phyloP scores from a whole-genome alignment of 1,140 invertebrate species.

The Cydia pomonella region DNA sequence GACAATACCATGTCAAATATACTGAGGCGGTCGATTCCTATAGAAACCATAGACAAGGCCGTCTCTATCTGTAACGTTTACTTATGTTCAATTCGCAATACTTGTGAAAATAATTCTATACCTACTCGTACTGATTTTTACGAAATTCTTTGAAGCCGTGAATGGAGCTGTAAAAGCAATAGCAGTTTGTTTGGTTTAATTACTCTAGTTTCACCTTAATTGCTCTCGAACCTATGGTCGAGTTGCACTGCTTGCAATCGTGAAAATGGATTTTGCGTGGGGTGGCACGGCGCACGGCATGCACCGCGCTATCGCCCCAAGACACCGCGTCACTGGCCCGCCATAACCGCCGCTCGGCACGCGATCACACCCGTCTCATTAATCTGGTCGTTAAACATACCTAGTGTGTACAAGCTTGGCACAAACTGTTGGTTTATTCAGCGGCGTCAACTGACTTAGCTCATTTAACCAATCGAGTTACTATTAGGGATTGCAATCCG shows the following conservation, averaged over 20 bases:
- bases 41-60: too few relatives aligned
- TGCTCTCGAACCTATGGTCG: background rate
- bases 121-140: background rate
- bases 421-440: slow-evolving; percentile 22
- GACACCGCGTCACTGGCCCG: slow-evolving; percentile 18
- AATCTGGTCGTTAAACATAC: slow-evolving; percentile 14
- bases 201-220: slow-evolving; percentile 9
- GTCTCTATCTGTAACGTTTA: too few relatives aligned
- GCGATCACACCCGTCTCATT: slow-evolving; percentile 31
- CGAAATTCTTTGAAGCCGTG: background rate
- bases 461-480: slow-evolving; percentile 7
- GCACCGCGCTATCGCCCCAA: slow-evolving; percentile 23
- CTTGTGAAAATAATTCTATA: background rate
- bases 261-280: slow-evolving; percentile 13
- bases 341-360: slow-evolving; percentile 19
- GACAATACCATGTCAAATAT: too few relatives aligned
- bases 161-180: background rate
- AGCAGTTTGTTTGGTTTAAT: slow-evolving; percentile 1
- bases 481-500: too few relatives aligned
- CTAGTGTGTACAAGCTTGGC: slow-evolving; percentile 8
- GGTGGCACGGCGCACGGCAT: slow-evolving; percentile 7
- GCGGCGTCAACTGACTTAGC: background rate
- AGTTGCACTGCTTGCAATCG: slow-evolving; percentile 14
- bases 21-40: too few relatives aligned
- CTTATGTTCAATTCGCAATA: too few relatives aligned